phyloP scores from a whole-genome alignment of 2,888 invertebrate species.

The Ornithoptera priamus region DNA sequence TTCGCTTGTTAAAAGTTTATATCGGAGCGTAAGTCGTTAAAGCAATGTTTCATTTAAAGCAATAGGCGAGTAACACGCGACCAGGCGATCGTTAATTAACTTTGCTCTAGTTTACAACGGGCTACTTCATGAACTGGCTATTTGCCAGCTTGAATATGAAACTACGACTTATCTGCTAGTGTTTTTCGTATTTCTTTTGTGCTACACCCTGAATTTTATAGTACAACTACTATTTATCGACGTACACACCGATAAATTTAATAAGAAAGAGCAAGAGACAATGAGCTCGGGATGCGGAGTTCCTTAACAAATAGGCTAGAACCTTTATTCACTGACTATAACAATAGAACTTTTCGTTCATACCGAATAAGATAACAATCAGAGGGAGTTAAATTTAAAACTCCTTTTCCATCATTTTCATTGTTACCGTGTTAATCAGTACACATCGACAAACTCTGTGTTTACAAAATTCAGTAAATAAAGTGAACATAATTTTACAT shows the following conservation, averaged over 20 bases:
- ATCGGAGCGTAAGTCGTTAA: constrained; percentile 17
- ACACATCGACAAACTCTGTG: not conserved
- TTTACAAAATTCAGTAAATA: not conserved
- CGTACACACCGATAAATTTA: not conserved
- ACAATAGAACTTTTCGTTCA: not conserved
- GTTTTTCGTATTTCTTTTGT: constrained; percentile 4
- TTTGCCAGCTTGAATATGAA: constrained; percentile 28
- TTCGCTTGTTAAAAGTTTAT: constrained; percentile 23
- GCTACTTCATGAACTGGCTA: constrained; percentile 24
- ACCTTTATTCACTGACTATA: not conserved
- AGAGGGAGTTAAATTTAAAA: not conserved
- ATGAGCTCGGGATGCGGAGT: not conserved
- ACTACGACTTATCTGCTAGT: constrained; percentile 7
- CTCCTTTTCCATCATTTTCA: not conserved
- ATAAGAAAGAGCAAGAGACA: not conserved
- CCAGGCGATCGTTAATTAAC: constrained; percentile 28
- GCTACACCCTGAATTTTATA: not conserved
- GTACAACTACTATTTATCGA: not conserved
- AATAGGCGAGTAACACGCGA: constrained; percentile 26
- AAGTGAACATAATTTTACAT: not conserved
- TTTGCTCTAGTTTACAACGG: constrained; percentile 24
- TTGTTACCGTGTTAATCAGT: not conserved
- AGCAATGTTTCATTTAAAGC: constrained; percentile 26
- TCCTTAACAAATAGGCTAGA: not conserved
- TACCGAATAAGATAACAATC: not conserved